Evolutionary conservation across 53 echinoderm and acorn worm genomes (phyloP), one percentile per base, ranked within the genome.

Genomic region (Astropecten irregularis): DNA sequence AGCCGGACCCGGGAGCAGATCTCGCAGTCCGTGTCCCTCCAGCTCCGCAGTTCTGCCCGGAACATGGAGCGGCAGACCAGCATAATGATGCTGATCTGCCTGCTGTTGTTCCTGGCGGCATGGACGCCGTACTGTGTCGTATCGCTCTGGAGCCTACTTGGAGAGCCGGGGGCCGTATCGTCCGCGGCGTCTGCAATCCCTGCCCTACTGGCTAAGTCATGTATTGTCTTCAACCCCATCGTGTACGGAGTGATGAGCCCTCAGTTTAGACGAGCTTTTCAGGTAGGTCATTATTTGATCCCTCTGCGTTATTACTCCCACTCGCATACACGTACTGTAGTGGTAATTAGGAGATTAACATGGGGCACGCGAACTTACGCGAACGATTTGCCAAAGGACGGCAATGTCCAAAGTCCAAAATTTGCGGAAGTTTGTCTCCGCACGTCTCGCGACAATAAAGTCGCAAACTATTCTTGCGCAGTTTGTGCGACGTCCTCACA

Each of bases 71-170:
- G 25, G 34, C 59, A 65, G 1, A 86, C 90, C 16, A 81, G 66
- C 26, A 40, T 35, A n/a, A 86, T 82, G 35, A 63, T 90, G 57
- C 23, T 82, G 19, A 34, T 90, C 2, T 85, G 86, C 31, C 26
- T 86, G 21, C 18, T 28, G 1, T 71, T 90, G 16, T 90, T 90
- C 82, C 36, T 90, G 39, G 19, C 73, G 2, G 86, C 90, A n/a
- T 90, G 90, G 90, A 35, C 82, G 22, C 90, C 90, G 9, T 90
- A 90, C 59, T 90, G 90, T 18, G 46, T 90, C 30, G 90, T 90
- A 2, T 86, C 86, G 0, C 40, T 90, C 0, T 90, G 90, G 90
- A 48, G 76, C 3, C 14, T 90, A 5, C 26, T 90, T 18, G 90
- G 82, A 0, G 73, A 90, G 26, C 71, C 62, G 2, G 54, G 37